Evolutionary conservation across 2,888 invertebrate species (phyloP).

Genomic region (Phasia obesa): DNA sequence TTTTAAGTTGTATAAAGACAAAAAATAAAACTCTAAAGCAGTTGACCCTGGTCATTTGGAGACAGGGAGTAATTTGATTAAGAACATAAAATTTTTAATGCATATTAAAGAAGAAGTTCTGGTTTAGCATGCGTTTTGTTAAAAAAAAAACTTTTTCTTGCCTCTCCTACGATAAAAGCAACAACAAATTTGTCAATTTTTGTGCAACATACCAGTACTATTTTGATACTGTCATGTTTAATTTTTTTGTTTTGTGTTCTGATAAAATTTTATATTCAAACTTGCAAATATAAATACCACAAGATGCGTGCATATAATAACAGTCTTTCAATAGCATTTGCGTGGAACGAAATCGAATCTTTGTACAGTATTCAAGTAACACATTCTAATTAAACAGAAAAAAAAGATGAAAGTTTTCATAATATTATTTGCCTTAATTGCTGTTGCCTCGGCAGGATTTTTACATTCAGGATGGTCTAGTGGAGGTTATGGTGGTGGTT

Average conservation of each 20-base stretch:
- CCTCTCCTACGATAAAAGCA: slow-evolving; percentile 22
- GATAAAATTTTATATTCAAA: background rate
- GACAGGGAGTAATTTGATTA: slow-evolving; percentile 31
- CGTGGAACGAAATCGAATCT: slow-evolving; percentile 1
- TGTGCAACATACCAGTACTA: slow-evolving; percentile 16
- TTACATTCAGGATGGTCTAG: slow-evolving; percentile 64
- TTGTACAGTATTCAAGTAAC: slow-evolving; percentile 1
- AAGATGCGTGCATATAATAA: slow-evolving; percentile 36
- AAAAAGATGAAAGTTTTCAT: slow-evolving; percentile 66
- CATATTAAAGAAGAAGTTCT: slow-evolving; percentile 21
- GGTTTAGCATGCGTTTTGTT: slow-evolving; percentile 27
- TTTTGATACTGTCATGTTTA: background rate
- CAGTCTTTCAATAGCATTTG: slow-evolving; percentile 52
- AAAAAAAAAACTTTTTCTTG: slow-evolving; percentile 15
- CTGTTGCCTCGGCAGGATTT: slow-evolving; percentile 73
- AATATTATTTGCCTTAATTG: slow-evolving; percentile 75
- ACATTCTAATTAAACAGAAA: background rate
- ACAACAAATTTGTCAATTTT: slow-evolving; percentile 23
- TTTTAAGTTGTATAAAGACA: background rate
- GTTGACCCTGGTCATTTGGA: slow-evolving; percentile 60
- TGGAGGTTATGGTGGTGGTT: slow-evolving; percentile 69
- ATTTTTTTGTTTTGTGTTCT: background rate
- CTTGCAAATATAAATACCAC: slow-evolving; percentile 62
- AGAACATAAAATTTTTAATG: slow-evolving; percentile 25
- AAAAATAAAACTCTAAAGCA: slow-evolving; percentile 35